Conservation (phyloP, 2,888 invertebrate species). For the Conistra vaccinii region DNA sequence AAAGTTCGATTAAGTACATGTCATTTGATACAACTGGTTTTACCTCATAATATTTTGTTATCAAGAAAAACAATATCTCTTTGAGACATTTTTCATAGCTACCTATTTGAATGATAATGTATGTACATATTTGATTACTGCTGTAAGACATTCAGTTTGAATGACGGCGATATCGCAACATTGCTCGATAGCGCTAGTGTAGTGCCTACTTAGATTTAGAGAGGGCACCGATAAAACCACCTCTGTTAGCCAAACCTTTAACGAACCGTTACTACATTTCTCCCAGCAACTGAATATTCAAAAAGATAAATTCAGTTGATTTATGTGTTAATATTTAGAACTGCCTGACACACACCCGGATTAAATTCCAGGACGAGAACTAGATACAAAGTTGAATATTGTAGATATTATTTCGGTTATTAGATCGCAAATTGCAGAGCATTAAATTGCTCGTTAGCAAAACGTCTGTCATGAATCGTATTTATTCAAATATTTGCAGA, state of each 20-base stretch:
- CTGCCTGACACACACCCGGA: constrained; percentile 26
- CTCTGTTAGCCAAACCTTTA: constrained; percentile 21
- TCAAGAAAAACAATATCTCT: constrained; percentile 8
- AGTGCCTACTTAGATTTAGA: not conserved
- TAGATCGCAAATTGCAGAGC: constrained; percentile 26
- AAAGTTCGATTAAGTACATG: no score
- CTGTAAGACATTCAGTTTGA: constrained; percentile 8
- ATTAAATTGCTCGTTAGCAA: constrained; percentile 20
- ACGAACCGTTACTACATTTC: constrained; percentile 34
- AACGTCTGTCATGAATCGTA: constrained; percentile 8
- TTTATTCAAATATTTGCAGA: constrained; percentile 45
- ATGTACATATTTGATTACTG: constrained; percentile 33
- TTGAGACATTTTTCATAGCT: constrained; percentile 1
- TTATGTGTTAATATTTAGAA: constrained; percentile 57
- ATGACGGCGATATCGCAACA: constrained; percentile 1
- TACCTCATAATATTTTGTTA: constrained; percentile 2
- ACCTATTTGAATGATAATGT: constrained; percentile 25
- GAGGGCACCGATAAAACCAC: constrained; percentile 12
- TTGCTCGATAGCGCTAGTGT: not conserved
- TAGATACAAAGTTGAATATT: constrained; percentile 40
- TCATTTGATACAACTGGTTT: not conserved
- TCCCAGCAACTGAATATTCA: constrained; percentile 32
- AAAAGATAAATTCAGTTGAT: constrained; percentile 51
- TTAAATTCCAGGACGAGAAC: constrained; percentile 43
- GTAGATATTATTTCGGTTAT: constrained; percentile 22